Evolutionary conservation across 2,888 invertebrate genomes (phyloP), one percentile per base, ranked within the genome.

Genomic region (Meghimatium bilineatum): DNA sequence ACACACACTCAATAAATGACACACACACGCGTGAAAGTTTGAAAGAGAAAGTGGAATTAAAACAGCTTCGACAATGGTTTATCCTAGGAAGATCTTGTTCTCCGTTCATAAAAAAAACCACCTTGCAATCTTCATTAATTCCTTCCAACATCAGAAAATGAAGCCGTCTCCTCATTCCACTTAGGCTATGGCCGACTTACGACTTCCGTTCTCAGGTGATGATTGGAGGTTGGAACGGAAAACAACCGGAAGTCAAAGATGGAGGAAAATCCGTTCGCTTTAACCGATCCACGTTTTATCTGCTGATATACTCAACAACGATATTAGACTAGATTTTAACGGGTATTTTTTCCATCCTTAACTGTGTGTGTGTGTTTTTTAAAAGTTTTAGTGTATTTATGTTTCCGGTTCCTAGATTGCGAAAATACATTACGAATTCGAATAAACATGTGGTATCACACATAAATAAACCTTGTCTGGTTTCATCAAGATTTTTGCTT

Each of bases 201-300:
- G n/a, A n/a, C 29, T 72, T 72, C 72, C 72, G 72, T 44, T 72
- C 72, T 29, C 44, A 72, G 10, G 29, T 72, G 49, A 72, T 29
- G 49, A 72, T 17, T 44, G 44, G 17, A 72, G 49, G n/a, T 49
- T 72, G 49, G 17, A 10, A 10, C n/a, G 49, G n/a, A 72, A 72
- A 49, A 1, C 49, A 49, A 44, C 72, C 72, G 72, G 72, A 72
- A 72, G 72, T 44, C 17, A 36, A 72, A 29, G 44, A 72, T 29
- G 72, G 72, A 44, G 49, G 72, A 44, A 72, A 72, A 72, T 72
- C 72, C 72, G n/a, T 44, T n/a, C 44, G 14, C 29, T 72, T 49
- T 26, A 72, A 44, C 49, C 44, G 49, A n/a, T 72, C 20, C 44
- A 72, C 44, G 29, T 44, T 49, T 49, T 49, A 32, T 34, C 3